phyloP scores from a whole-genome alignment of 2,888 invertebrate genomes.

The Thysanoteuthis rhombus region DNA sequence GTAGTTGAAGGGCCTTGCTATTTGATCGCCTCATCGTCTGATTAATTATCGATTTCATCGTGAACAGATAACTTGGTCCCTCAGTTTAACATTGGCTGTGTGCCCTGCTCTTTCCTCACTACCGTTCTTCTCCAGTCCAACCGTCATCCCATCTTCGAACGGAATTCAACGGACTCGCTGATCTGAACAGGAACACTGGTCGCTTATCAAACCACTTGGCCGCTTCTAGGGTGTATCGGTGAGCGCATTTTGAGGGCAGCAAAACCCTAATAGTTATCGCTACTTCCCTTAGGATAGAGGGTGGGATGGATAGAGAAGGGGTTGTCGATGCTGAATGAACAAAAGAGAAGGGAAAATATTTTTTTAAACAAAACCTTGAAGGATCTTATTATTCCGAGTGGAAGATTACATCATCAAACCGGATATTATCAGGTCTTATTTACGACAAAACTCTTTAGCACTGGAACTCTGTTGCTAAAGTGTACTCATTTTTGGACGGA shows the following conservation, averaged over 20 bases:
- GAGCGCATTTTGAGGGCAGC: background rate
- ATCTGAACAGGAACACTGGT: background rate
- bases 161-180: background rate
- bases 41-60: conserved; percentile 12
- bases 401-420: too few species aligned
- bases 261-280: background rate
- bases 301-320: background rate
- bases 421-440: too few species aligned
- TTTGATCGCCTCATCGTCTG: background rate
- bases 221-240: background rate
- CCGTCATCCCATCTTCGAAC: background rate
- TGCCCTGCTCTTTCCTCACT: background rate
- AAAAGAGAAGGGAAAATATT: too few species aligned
- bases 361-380: too few species aligned
- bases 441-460: too few species aligned
- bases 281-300: background rate
- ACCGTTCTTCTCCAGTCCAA: background rate
- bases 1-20: background rate
- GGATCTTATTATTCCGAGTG: too few species aligned
- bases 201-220: background rate
- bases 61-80: conserved; percentile 12
- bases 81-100: background rate
- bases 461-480: too few species aligned
- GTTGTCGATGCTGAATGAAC: background rate
- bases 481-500: too few species aligned